Percentiles rank a stretch among this genome's conserved stretches.
phyloP scores from a whole-genome alignment of 2,113 vertebrate species.

The Thunnus maccoyii region DNA sequence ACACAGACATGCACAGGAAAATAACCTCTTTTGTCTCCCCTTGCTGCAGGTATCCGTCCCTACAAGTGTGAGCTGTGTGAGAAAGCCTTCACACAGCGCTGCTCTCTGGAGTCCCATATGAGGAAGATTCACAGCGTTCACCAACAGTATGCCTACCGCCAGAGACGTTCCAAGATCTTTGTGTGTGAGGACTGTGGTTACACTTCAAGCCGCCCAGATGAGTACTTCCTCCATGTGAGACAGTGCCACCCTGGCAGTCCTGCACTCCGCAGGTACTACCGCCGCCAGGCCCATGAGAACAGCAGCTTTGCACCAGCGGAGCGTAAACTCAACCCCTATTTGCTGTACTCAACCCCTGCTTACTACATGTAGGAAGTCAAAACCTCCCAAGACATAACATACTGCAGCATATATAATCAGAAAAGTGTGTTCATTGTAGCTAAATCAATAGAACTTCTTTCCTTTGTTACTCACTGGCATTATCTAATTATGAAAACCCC shows the following conservation, averaged over 20 bases:
- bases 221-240: constrained; percentile 87
- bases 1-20: neutral
- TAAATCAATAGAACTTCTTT: too few relatives aligned
- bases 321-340: constrained; percentile 69
- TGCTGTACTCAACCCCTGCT: constrained; percentile 78
- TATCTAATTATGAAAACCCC: too few relatives aligned
- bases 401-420: neutral
- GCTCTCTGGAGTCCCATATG: constrained; percentile 92
- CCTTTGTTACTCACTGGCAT: too few relatives aligned
- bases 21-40: neutral
- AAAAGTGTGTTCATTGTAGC: neutral
- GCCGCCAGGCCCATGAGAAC: constrained; percentile 80
- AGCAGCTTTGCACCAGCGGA: constrained; percentile 53
- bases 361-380: constrained; percentile 76
- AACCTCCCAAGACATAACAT: neutral
- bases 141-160: constrained; percentile 90
- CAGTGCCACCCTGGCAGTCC: constrained; percentile 84
- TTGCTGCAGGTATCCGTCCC: constrained; percentile 88
- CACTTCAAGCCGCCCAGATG: constrained; percentile 86
- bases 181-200: constrained; percentile 93
- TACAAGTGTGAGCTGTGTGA: constrained; percentile 91
- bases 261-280: constrained; percentile 82
- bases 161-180: constrained; percentile 92
- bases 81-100: constrained; percentile 93
- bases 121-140: constrained; percentile 90